Evolutionary conservation across 2,113 vertebrate genomes (phyloP).

Genomic region (Motacilla alba): DNA sequence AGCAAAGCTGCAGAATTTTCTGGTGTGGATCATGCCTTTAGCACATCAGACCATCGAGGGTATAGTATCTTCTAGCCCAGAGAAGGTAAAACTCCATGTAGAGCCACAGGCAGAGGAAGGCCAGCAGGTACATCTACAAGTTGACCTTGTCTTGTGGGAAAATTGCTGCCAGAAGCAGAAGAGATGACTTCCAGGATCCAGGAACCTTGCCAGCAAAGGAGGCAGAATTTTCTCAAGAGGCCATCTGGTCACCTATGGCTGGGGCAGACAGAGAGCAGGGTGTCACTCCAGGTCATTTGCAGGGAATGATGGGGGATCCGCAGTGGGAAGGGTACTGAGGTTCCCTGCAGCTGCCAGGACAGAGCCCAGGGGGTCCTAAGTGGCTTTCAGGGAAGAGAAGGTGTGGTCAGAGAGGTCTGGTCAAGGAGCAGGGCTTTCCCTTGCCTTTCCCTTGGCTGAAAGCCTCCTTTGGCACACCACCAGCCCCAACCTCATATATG

Average conservation of each 20-base stretch:
- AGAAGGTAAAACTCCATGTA: fast-evolving
- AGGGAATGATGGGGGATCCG: fast-evolving
- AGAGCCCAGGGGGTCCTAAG: neutral
- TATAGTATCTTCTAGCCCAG: neutral
- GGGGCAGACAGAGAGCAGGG: neutral
- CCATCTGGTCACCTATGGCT: neutral
- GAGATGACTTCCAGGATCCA: neutral
- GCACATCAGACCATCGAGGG: neutral
- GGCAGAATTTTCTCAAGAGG: neutral
- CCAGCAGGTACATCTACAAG: neutral
- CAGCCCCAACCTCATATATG: neutral
- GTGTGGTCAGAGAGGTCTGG: neutral
- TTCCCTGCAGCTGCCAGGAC: neutral
- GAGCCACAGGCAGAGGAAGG: neutral
- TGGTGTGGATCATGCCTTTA: neutral
- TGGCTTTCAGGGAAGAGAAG: neutral
- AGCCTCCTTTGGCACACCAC: neutral
- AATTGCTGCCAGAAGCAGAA: neutral
- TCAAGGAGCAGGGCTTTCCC: neutral
- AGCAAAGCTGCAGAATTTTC: neutral
- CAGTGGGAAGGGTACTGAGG: neutral
- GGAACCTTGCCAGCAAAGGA: neutral
- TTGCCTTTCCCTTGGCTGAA: neutral
- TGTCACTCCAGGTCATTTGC: neutral
- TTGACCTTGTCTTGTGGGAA: neutral